Evolutionary conservation across 2,888 invertebrate species (phyloP), one percentile per base, ranked within the genome.

Genomic region (Steromphala cineraria): DNA sequence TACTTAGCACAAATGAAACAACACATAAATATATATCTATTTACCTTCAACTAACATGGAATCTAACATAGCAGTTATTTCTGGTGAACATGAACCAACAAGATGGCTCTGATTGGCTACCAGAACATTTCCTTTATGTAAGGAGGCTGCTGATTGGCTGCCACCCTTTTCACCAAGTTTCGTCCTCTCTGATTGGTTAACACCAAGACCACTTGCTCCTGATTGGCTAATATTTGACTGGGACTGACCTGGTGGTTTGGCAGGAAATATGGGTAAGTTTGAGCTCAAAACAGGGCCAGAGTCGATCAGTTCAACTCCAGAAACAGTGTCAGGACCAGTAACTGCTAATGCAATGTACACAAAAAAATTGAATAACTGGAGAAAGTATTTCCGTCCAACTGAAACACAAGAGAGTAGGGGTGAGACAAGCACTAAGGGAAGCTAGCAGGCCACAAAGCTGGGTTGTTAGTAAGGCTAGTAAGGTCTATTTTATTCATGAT

Each of bases 1-100:
- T n/a, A n/a, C n/a, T n/a, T n/a, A n/a, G 7, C 36, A 36, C 36
- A 62, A 24, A 10, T 10, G 3, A 5, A 28, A 21, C n/a, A 10
- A 13, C 13, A 28, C n/a, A 0, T 28, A 24, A 62, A 28, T 24
- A 62, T 36, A 36, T 28, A 17, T 15, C 31, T 62, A 71, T 31
- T 71, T 71, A 71, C 71, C 71, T 71, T 71, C 40, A 28, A 40
- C 71, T 71, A 71, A 71, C 19, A 71, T 31, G 4, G 71, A 71
- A 71, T 36, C 36, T 71, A 71, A 71, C 19, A 71, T 36, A 40
- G 36, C 46, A 40, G 71, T 31, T 19, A 71, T 28, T 36, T 71
- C 71, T 31, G 71, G 71, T n/a, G 71, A 71, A 71, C 71, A 71
- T 17, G 71, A n/a, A 46, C 28, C 71, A 71, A 71, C 71, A n/a